A percentile compares a stretch with the other conserved stretches of the same genome.
Evolutionary conservation across 2,797 vertebrate genomes (phyloP).

Genomic region (Lepilemur ruficaudatus): DNA sequence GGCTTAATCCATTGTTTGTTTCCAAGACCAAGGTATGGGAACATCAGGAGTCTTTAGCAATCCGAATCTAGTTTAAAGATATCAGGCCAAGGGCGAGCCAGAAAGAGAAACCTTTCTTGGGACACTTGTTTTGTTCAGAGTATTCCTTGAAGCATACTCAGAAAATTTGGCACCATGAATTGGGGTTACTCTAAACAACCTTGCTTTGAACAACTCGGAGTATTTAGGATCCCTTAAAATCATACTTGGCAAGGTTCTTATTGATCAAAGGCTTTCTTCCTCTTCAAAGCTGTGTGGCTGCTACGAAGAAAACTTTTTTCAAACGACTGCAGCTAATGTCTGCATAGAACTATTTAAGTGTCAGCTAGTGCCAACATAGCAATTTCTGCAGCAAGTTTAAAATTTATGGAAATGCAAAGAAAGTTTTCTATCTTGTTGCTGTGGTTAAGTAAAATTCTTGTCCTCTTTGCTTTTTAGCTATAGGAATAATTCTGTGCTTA

Average conservation of each 20-base stretch:
- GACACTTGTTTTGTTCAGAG: neutral
- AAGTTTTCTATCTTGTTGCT: neutral
- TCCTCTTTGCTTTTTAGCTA: neutral
- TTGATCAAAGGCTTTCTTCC: slow-evolving; percentile 71
- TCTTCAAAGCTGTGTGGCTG: slow-evolving; percentile 50
- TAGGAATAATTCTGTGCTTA: neutral
- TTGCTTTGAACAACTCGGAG: slow-evolving; percentile 17
- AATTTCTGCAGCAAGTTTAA: neutral
- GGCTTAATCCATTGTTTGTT: neutral
- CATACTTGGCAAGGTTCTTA: neutral
- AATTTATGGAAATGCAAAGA: neutral
- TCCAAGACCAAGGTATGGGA: neutral
- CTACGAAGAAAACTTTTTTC: slow-evolving; percentile 59
- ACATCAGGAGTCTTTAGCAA: neutral
- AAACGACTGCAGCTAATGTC: neutral
- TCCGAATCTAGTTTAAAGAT: neutral
- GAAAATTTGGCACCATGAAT: neutral
- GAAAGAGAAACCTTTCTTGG: neutral
- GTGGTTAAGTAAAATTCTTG: neutral
- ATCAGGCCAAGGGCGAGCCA: neutral
- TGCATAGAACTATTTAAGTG: neutral
- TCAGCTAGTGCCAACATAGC: neutral
- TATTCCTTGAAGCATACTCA: neutral
- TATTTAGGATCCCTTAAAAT: slow-evolving; percentile 26
- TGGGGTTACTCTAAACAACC: neutral